Evolutionary conservation across 2,113 vertebrate species (phyloP), one percentile per base, ranked within the genome.

Genomic region (Chloropsis cyanopogon): DNA sequence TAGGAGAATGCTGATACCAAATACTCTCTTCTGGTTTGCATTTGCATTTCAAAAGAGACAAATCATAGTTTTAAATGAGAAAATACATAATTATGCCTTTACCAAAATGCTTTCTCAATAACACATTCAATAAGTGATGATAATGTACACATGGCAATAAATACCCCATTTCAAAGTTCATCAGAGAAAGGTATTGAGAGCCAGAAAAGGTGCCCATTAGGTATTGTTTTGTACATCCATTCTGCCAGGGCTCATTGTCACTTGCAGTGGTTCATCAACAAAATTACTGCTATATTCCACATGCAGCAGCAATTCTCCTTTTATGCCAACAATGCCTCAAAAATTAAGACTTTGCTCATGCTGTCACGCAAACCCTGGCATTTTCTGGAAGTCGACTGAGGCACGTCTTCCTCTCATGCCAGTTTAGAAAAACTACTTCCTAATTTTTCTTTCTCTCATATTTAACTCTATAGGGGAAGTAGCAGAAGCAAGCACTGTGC

Each of bases 21-120:
- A 96, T 81, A 93, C 56, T 84, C 63, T 94, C 92, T 81, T 92
- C 81, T 59, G 90, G 83, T 92, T 90, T 70, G 39, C 72, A 96
- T 92, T 93, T 94, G 92, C 88, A 94, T 94, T 94, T 93, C 91
- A 90, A 90, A 92, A 80, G 77, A 83, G 64, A 73, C 26, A 96
- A 91, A 92, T 89, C 75, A 90, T 33, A 70, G 82, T 77, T 89
- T 89, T 91, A 92, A 86, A 93, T 80, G 82, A 88, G 69, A 90
- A 93, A 94, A 90, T 56, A 78, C 47, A 56, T 86, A 92, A 93
- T 93, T 78, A 94, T 8, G 76, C 69, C 72, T 92, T 83, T 65
- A 97, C 75, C 77, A 77, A 87, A 92, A 87, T 60, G 54, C 90
- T 86, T 92, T 83, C 88, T 71, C 72, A 90, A 56, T 56, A 66